phyloP scores from a whole-genome alignment of 2,888 invertebrate species.

The Theretra japonica region DNA sequence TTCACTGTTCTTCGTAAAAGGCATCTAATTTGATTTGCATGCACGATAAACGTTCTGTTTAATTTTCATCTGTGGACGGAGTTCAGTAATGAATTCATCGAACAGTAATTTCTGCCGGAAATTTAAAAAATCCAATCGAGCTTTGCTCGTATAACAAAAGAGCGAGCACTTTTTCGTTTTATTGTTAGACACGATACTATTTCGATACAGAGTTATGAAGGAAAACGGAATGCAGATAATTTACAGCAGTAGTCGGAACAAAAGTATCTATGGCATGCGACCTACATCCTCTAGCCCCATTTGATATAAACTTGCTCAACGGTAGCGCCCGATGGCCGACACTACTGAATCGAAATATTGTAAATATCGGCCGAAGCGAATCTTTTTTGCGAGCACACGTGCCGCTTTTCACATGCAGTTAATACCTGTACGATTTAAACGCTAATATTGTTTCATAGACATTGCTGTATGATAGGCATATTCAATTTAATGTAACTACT shows the following conservation, averaged over 20 bases:
- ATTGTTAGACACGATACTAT: constrained; percentile 34
- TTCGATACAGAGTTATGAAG: constrained; percentile 70
- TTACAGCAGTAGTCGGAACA: constrained; percentile 67
- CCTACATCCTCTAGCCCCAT: constrained; percentile 63
- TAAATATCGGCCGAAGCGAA: constrained; percentile 35
- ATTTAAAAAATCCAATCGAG: constrained; percentile 45
- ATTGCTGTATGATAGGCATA: neutral
- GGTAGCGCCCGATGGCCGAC: constrained; percentile 33
- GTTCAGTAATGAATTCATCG: constrained; percentile 5
- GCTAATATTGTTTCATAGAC: neutral
- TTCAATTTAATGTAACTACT: no score
- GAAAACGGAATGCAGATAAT: constrained; percentile 71
- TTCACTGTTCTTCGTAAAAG: neutral
- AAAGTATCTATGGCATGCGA: constrained; percentile 66
- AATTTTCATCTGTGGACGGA: constrained; percentile 7
- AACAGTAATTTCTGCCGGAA: constrained; percentile 35
- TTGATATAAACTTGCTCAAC: constrained; percentile 51
- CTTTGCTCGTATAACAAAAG: constrained; percentile 41
- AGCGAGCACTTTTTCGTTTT: constrained; percentile 39
- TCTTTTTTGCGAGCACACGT: constrained; percentile 1
- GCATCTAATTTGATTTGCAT: constrained; percentile 35
- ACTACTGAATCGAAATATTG: constrained; percentile 36
- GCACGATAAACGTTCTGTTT: neutral
- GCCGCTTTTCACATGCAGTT: neutral
- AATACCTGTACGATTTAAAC: neutral